Percentiles rank a stretch among this genome's conserved stretches.
phyloP scores from a whole-genome alignment of 2,113 vertebrate species.

The Brachionichthys hirsutus region DNA sequence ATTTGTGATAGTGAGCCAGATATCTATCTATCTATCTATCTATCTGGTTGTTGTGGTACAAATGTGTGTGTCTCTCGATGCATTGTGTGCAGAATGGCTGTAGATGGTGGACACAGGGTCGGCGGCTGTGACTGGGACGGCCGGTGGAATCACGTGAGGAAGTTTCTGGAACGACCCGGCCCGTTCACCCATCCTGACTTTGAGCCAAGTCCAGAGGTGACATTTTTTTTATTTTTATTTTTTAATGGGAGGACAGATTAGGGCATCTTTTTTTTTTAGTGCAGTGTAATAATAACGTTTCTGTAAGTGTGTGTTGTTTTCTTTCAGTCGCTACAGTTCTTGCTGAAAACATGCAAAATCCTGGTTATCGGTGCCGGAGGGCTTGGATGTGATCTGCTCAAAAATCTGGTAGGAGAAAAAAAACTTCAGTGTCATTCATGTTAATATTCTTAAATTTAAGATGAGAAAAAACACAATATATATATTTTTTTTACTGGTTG shows the following conservation, averaged over 20 bases:
- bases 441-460: not conserved
- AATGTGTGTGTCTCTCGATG: slow-evolving; percentile 1
- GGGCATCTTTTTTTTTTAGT: no score
- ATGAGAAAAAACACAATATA: not conserved
- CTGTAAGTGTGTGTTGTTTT: slow-evolving; percentile 10
- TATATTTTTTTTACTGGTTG: not conserved
- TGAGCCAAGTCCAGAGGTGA: slow-evolving; percentile 95
- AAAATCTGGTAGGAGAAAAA: slow-evolving; percentile 85
- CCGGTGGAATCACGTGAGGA: slow-evolving; percentile 97
- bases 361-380: slow-evolving; percentile 94
- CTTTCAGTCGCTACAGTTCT: slow-evolving; percentile 87
- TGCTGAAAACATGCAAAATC: slow-evolving; percentile 93
- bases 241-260: no score
- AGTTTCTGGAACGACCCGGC: slow-evolving; percentile 95
- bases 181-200: slow-evolving; percentile 99
- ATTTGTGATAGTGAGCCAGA: no score
- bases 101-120: slow-evolving; percentile 93
- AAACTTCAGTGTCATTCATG: not conserved
- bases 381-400: slow-evolving; percentile 94
- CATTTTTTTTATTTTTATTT: no score
- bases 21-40: no score
- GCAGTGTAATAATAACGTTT: not conserved
- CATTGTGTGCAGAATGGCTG: slow-evolving; percentile 91
- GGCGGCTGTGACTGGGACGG: slow-evolving; percentile 92
- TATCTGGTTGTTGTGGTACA: no score